Conservation (phyloP, 2,888 invertebrate genomes). For the Drosophila basisetae region DNA sequence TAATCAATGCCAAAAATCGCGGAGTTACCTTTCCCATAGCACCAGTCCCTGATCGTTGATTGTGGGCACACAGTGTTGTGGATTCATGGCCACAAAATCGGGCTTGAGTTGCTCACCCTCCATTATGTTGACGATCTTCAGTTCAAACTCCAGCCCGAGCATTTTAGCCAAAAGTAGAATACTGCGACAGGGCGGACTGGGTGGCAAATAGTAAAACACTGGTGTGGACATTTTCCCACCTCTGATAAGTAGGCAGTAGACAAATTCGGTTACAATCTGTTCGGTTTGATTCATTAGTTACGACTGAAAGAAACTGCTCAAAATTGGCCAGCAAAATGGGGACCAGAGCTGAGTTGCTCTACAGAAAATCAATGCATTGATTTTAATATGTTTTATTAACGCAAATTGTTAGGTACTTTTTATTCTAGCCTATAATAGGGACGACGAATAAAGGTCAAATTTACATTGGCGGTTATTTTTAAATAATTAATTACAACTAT, state of each 20-base stretch:
- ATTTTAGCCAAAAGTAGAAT: conserved; percentile 87
- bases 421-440: not conserved
- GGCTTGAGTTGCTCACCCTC: conserved; percentile 88
- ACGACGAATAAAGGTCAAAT: not conserved
- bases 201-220: conserved; percentile 87
- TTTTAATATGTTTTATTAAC: conserved; percentile 67
- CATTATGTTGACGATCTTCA: conserved; percentile 87
- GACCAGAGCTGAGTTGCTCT: not conserved
- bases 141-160: conserved; percentile 87
- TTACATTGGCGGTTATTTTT: not conserved
- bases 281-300: conserved; percentile 75
- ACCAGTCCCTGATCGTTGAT: conserved; percentile 87
- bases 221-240: conserved; percentile 84
- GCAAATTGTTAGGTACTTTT: conserved; percentile 28
- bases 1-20: not conserved
- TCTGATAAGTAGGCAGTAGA: conserved; percentile 84
- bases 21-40: conserved; percentile 86
- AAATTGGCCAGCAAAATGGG: conserved; percentile 12
- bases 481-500: not conserved
- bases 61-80: conserved; percentile 87
- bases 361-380: conserved; percentile 73
- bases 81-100: conserved; percentile 87
- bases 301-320: conserved; percentile 34
- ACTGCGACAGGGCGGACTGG: conserved; percentile 88
- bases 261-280: conserved; percentile 85